Conservation (phyloP, 1,140 invertebrate genomes). For the Magallana ariakensis region DNA sequence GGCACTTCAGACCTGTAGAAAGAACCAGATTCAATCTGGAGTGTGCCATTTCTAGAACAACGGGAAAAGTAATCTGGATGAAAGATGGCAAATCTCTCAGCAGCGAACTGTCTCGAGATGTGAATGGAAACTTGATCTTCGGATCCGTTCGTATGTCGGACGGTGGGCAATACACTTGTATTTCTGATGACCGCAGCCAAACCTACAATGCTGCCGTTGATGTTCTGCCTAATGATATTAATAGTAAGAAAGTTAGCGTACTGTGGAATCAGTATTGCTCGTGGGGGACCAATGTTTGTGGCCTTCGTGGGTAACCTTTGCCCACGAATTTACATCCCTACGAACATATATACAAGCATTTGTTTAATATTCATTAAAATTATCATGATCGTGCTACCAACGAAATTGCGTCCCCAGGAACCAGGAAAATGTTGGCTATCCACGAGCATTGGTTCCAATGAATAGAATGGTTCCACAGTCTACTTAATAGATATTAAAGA, state of each 20-base stretch:
- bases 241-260: background rate
- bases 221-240: background rate
- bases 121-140: background rate
- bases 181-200: background rate
- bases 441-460: no score
- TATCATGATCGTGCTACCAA: no score
- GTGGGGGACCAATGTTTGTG: background rate
- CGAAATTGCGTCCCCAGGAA: no score
- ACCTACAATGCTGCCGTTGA: background rate
- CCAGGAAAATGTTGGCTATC: no score
- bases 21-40: background rate
- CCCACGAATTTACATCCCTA: no score
- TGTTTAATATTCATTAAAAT: no score
- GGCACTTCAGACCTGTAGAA: background rate
- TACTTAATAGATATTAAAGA: no score
- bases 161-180: background rate
- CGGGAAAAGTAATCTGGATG: slow-evolving; percentile 10
- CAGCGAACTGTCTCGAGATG: background rate
- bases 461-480: no score
- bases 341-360: no score
- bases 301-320: no score
- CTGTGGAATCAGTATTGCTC: background rate
- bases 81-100: background rate
- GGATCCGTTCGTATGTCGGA: background rate
- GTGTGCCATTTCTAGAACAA: background rate